These are phyloP conservation scores for Molorchus minor DNA, from an alignment of 2,888 invertebrate species.

Conservation along the genomic window DNA sequence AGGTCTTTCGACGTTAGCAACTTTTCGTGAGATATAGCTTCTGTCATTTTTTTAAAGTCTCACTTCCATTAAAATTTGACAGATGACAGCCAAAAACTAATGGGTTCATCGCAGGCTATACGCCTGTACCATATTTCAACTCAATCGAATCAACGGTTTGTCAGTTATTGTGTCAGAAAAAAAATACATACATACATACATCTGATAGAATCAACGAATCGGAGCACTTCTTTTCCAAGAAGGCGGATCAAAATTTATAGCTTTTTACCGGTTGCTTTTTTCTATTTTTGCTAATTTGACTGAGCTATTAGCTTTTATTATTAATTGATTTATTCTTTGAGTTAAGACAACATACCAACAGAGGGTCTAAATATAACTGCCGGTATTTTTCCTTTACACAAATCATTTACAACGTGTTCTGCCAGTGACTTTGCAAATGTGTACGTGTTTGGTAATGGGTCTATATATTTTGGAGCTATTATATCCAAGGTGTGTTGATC, in stretches of 20 bases:
- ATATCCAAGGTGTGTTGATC: conserved; percentile 68
- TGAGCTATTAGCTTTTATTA: too few relatives aligned
- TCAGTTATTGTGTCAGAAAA: background rate
- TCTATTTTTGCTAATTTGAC: too few relatives aligned
- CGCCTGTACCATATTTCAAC: background rate
- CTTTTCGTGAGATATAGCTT: too few relatives aligned
- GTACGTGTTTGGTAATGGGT: conserved; percentile 86
- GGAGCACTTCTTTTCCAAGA: background rate
- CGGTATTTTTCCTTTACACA: conserved; percentile 71
- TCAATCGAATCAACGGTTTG: background rate
- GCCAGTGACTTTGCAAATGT: conserved; percentile 90
- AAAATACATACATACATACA: background rate
- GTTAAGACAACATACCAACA: conserved; percentile 70
- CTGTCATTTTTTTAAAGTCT: too few relatives aligned
- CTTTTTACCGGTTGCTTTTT: too few relatives aligned
- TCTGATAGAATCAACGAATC: background rate
- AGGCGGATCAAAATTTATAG: background rate
- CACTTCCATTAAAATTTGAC: too few relatives aligned
- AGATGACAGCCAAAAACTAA: too few relatives aligned
- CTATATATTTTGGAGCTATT: conserved; percentile 70
- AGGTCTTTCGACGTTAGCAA: too few relatives aligned
- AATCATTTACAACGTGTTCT: conserved; percentile 79
- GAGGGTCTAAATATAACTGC: conserved; percentile 86
- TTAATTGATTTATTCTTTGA: background rate
- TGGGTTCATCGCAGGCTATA: background rate